Evolutionary conservation across 2,888 invertebrate genomes (phyloP).

Genomic region (Sylvicola fuscatus): DNA sequence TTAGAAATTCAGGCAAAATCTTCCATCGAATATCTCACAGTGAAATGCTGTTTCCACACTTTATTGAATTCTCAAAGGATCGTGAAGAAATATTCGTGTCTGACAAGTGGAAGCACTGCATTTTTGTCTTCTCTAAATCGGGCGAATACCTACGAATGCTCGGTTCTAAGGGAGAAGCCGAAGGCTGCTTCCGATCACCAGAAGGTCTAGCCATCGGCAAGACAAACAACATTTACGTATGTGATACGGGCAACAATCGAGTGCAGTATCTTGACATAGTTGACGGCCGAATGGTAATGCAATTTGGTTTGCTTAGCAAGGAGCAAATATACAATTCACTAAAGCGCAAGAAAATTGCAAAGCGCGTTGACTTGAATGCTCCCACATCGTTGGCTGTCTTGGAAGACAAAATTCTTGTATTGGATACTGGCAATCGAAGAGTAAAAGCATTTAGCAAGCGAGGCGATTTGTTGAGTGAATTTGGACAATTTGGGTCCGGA

Average conservation of each 20-base stretch:
- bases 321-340: slow-evolving; percentile 19
- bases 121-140: slow-evolving; percentile 43
- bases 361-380: slow-evolving; percentile 38
- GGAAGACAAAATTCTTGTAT: slow-evolving; percentile 29
- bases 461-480: slow-evolving; percentile 34
- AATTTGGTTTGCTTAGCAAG: slow-evolving; percentile 31
- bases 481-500: slow-evolving; percentile 42
- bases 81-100: slow-evolving; percentile 29
- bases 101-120: slow-evolving; percentile 49
- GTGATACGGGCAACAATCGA: slow-evolving; percentile 61
- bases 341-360: slow-evolving; percentile 11
- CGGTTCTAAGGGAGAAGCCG: slow-evolving; percentile 40
- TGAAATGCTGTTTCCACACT: slow-evolving; percentile 39
- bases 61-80: slow-evolving; percentile 34
- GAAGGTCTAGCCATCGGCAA: slow-evolving; percentile 46
- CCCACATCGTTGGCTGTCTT: slow-evolving; percentile 50
- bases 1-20: slow-evolving; percentile 28
- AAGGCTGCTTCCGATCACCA: slow-evolving; percentile 43
- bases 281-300: slow-evolving; percentile 36
- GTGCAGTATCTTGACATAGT: slow-evolving; percentile 33
- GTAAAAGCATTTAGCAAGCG: slow-evolving; percentile 37
- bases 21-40: slow-evolving; percentile 29
- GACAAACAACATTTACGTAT: slow-evolving; percentile 37
- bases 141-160: slow-evolving; percentile 37
- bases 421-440: slow-evolving; percentile 52